These are phyloP conservation scores for Burhinus bistriatus DNA, from an alignment of 2,113 vertebrate species.

Conservation along the genomic window DNA sequence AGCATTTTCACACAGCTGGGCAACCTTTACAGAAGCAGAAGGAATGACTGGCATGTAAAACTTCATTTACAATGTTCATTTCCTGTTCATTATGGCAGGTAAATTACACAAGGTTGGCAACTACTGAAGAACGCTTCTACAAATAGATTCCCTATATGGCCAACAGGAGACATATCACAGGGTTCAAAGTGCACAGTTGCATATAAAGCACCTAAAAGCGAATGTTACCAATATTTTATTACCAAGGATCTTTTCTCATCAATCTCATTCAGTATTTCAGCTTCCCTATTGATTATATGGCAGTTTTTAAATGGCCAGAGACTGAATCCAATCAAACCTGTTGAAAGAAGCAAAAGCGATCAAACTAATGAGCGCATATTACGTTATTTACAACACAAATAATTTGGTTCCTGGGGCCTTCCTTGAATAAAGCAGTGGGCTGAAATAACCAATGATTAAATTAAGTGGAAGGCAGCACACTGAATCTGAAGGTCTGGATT, in stretches of 20 bases:
- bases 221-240: conserved; percentile 26
- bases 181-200: neutral
- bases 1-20: neutral
- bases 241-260: conserved; percentile 34
- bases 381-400: conserved; percentile 69
- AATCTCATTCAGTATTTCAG: conserved; percentile 65
- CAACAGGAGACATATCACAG: neutral
- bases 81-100: neutral
- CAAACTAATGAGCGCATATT: conserved; percentile 63
- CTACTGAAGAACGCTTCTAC: neutral
- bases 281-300: conserved; percentile 68
- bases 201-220: conserved; percentile 16
- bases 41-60: neutral
- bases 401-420: conserved; percentile 60
- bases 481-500: conserved; percentile 18
- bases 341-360: conserved; percentile 64
- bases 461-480: conserved; percentile 42
- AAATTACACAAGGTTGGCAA: neutral
- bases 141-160: neutral
- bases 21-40: neutral
- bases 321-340: conserved; percentile 68
- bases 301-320: conserved; percentile 67
- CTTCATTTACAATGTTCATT: neutral
- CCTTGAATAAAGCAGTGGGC: conserved; percentile 45
- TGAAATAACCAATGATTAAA: conserved; percentile 62